Conservation (phyloP, 92 coral and sea anemone species). For the Porites lobata region DNA sequence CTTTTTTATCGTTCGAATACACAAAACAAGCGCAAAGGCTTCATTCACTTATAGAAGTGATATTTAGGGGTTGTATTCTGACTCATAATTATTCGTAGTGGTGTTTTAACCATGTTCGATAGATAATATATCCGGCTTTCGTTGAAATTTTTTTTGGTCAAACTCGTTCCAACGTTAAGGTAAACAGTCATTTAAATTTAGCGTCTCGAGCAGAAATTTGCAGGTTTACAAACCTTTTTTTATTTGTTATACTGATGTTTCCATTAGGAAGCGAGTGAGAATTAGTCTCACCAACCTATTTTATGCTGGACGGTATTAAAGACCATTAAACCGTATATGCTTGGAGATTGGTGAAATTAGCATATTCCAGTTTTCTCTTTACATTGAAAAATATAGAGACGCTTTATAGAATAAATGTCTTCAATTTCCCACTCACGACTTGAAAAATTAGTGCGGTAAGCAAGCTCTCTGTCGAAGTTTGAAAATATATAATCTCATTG, state of each 20-base stretch:
- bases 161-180: neutral
- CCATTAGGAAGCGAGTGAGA: conserved; percentile 18
- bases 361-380: conserved; percentile 17
- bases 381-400: neutral
- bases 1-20: no score
- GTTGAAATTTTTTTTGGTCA: neutral
- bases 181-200: conserved; percentile 12
- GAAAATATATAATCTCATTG: neutral
- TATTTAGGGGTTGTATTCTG: neutral
- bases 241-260: conserved; percentile 7
- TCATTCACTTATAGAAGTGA: neutral
- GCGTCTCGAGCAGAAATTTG: conserved; percentile 3
- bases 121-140: neutral
- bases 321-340: neutral
- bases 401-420: neutral
- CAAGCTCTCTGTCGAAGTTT: no score
- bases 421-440: no score
- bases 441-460: no score
- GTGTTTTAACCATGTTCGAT: conserved; percentile 23
- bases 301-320: neutral
- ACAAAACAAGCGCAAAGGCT: neutral
- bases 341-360: neutral
- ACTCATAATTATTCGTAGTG: neutral
- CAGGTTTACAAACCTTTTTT: conserved; percentile 12
- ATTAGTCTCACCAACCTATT: conserved; percentile 17